phyloP scores from a whole-genome alignment of 2,113 vertebrate species.

The Syrrhaptes paradoxus region DNA sequence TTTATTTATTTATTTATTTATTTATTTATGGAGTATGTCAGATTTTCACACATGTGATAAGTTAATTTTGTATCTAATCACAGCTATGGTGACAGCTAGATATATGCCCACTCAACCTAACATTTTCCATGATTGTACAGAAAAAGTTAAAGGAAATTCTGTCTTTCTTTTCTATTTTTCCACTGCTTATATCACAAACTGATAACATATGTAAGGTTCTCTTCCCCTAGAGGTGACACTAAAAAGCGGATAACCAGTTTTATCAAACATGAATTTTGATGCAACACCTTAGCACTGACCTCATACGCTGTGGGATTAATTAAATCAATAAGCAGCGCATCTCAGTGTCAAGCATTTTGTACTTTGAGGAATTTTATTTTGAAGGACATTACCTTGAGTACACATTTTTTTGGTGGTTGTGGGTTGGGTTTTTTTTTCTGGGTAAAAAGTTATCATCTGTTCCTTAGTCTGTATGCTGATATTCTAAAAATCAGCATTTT shows the following conservation, averaged over 20 bases:
- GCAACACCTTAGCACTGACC: background rate
- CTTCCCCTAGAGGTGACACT: background rate
- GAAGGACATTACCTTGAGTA: background rate
- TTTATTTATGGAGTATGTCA: background rate
- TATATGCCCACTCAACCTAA: background rate
- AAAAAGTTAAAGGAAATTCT: background rate
- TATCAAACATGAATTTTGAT: background rate
- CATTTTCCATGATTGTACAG: background rate
- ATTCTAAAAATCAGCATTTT: background rate
- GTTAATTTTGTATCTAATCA: background rate
- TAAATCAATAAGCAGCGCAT: background rate
- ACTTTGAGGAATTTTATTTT: background rate
- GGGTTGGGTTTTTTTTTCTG: background rate
- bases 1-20: too few species aligned
- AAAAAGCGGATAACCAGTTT: background rate
- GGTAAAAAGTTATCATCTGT: background rate
- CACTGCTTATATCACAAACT: background rate
- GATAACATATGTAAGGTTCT: background rate
- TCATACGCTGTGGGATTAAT: background rate
- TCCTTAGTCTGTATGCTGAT: background rate
- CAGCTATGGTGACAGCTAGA: background rate
- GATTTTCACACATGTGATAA: background rate
- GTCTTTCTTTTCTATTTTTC: background rate
- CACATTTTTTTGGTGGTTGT: background rate
- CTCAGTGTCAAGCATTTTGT: background rate